Conservation (phyloP, 2,113 vertebrate species). For the Eidolon helvum region DNA sequence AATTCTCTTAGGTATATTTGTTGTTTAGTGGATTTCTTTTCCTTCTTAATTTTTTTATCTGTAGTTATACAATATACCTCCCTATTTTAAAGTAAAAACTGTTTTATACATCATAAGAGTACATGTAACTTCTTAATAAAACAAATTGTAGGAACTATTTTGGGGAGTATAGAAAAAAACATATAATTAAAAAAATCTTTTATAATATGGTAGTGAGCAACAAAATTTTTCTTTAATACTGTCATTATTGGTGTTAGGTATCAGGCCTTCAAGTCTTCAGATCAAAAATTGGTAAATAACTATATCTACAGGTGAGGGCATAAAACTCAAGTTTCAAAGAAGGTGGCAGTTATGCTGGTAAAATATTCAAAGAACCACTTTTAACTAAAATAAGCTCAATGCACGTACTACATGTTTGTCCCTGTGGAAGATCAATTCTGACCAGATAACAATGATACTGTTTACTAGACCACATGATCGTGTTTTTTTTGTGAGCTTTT, state of each 20-base stretch:
- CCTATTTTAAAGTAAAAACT: not conserved
- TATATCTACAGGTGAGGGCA: slow-evolving; percentile 16
- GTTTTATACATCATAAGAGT: not conserved
- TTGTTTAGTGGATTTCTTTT: not conserved
- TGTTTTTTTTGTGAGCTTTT: not conserved
- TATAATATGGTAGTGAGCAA: not conserved
- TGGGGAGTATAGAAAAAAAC: not conserved
- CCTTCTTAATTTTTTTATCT: not conserved
- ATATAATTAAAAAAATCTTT: not conserved
- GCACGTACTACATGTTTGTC: not conserved
- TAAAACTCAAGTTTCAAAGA: slow-evolving; percentile 63
- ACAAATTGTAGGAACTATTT: not conserved
- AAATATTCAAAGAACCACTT: not conserved
- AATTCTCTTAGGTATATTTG: not conserved
- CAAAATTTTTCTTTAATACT: not conserved
- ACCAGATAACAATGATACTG: not conserved
- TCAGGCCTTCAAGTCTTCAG: slow-evolving; percentile 4
- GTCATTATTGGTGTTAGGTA: not conserved
- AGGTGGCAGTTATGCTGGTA: slow-evolving; percentile 26
- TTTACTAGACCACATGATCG: not conserved
- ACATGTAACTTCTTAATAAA: not conserved
- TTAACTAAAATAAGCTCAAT: not conserved
- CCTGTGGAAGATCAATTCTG: not conserved
- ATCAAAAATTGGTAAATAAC: slow-evolving; percentile 54
- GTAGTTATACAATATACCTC: not conserved